Evolutionary conservation across 2,888 invertebrate species (phyloP).

Genomic region (Blastobasis adustella): DNA sequence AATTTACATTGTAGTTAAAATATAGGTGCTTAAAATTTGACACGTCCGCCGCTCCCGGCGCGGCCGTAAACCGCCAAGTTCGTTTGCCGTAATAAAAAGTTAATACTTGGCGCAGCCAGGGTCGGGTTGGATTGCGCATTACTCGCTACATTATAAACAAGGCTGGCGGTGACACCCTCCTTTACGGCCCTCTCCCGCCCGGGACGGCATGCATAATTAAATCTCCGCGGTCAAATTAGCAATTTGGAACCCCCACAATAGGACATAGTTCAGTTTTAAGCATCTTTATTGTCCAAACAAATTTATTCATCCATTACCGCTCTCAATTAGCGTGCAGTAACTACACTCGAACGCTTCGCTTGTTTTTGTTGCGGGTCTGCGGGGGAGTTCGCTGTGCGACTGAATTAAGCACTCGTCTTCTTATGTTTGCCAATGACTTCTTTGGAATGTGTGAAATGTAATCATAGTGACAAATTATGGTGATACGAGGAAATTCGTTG

Average conservation of each 20-base stretch:
- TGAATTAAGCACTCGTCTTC: no score
- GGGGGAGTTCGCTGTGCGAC: no score
- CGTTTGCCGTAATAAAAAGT: conserved; percentile 66
- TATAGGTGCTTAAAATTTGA: conserved; percentile 38
- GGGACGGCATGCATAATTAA: conserved; percentile 71
- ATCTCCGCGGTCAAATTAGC: conserved; percentile 72
- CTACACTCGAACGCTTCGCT: no score
- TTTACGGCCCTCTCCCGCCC: conserved; percentile 52
- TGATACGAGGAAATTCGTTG: no score
- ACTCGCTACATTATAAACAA: conserved; percentile 72
- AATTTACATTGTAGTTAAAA: conserved; percentile 18
- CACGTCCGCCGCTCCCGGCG: conserved; percentile 35
- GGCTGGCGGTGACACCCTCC: conserved; percentile 63
- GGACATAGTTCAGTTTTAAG: conserved; percentile 65
- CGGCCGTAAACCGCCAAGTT: conserved; percentile 58
- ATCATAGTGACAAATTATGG: no score
- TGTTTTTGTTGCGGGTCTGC: no score
- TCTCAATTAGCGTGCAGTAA: conserved; percentile 38
- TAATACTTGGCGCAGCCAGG: conserved; percentile 56
- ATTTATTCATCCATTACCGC: conserved; percentile 53
- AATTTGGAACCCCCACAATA: conserved; percentile 63
- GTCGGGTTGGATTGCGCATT: conserved; percentile 60
- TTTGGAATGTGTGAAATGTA: no score
- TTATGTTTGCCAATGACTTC: no score
- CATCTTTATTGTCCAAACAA: conserved; percentile 65